Percentiles rank a stretch among this genome's conserved stretches.
phyloP scores from a whole-genome alignment of 2,797 vertebrate genomes.

The Esox lucius region DNA sequence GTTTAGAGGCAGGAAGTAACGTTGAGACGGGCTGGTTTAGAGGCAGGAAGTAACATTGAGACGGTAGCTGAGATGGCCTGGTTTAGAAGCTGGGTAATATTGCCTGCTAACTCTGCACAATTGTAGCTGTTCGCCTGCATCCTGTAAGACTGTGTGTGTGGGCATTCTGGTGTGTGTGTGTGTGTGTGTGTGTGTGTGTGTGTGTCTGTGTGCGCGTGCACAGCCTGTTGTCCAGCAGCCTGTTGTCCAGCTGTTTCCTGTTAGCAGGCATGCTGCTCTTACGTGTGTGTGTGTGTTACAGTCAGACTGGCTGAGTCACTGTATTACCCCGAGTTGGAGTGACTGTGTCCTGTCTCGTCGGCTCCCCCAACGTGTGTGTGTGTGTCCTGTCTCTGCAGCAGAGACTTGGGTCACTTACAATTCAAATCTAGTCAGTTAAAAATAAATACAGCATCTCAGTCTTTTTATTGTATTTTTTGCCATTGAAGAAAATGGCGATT shows the following conservation, averaged over 20 bases:
- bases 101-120: slow-evolving; percentile 20
- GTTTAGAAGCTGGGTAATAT: slow-evolving; percentile 38
- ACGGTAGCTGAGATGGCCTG: neutral
- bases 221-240: too few species aligned
- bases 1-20: too few species aligned
- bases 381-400: slow-evolving; percentile 5
- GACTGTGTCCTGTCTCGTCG: too few species aligned
- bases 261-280: slow-evolving; percentile 68
- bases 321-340: too few species aligned
- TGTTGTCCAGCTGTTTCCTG: slow-evolving; percentile 78
- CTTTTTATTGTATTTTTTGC: too few species aligned
- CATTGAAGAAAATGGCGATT: too few species aligned
- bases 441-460: too few species aligned
- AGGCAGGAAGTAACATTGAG: slow-evolving; percentile 35
- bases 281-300: slow-evolving; percentile 18
- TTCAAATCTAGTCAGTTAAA: too few species aligned
- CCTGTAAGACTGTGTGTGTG: slow-evolving; percentile 32
- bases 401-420: too few species aligned
- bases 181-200: slow-evolving; percentile 42
- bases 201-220: slow-evolving; percentile 37
- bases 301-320: too few species aligned
- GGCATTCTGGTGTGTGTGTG: slow-evolving; percentile 12
- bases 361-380: slow-evolving; percentile 15
- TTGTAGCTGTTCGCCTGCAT: too few species aligned
- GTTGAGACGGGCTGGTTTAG: too few species aligned